Percentiles rank a stretch among this genome's conserved stretches.
Evolutionary conservation across 1,140 invertebrate species (phyloP).

Genomic region (Anadara kagoshimensis): DNA sequence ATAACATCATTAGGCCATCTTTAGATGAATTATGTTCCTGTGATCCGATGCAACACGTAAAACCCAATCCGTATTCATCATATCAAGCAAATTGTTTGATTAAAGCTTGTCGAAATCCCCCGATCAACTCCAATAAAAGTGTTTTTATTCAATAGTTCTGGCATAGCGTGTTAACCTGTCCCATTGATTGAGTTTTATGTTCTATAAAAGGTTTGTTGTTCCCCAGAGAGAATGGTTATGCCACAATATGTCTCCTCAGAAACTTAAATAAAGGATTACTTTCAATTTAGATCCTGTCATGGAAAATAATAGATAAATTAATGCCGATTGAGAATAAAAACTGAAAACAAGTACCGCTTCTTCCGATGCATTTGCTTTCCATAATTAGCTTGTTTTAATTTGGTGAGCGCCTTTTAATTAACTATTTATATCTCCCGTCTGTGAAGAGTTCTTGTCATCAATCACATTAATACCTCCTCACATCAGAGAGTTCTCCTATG

Average conservation of each 20-base stretch:
- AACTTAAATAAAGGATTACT: constrained; percentile 31
- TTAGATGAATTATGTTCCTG: too few species aligned
- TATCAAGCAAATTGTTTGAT: too few species aligned
- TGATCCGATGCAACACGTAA: too few species aligned
- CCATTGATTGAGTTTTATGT: constrained; percentile 11
- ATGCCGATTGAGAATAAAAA: constrained; percentile 24
- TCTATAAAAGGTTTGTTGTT: constrained; percentile 22
- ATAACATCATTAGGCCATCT: too few species aligned
- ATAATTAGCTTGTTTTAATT: constrained; percentile 20
- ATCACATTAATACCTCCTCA: constrained; percentile 8
- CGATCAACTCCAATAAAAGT: too few species aligned
- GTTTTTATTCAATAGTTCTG: too few species aligned
- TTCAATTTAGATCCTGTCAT: constrained; percentile 15
- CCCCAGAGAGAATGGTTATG: constrained; percentile 6
- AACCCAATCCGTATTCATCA: too few species aligned
- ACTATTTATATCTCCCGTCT: constrained; percentile 26
- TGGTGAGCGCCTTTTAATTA: constrained; percentile 18
- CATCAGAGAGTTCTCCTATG: too few species aligned
- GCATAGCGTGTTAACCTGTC: too few species aligned
- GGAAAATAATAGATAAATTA: constrained; percentile 18
- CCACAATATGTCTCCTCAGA: constrained; percentile 8
- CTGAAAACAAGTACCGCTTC: constrained; percentile 14
- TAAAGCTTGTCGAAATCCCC: too few species aligned
- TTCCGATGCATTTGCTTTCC: constrained; percentile 22
- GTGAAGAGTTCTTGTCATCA: constrained; percentile 1